A percentile compares a stretch with the other conserved stretches of the same genome.
Evolutionary conservation across 53 echinoderm and acorn worm species (phyloP).

Genomic region (Stichopus horrens): DNA sequence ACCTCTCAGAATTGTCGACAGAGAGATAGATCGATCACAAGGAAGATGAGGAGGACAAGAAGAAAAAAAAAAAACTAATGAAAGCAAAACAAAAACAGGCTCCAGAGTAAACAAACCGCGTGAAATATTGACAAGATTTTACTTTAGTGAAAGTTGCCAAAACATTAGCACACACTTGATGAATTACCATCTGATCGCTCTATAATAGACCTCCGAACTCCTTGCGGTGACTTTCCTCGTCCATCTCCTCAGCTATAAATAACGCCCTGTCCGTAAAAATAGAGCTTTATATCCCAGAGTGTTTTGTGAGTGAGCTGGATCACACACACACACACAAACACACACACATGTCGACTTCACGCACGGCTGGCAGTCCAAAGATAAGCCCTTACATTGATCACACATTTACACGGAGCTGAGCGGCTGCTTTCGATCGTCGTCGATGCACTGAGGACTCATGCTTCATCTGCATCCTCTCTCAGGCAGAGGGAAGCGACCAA

Average conservation of each 20-base stretch:
- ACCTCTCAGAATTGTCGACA: background rate
- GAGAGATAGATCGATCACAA: background rate
- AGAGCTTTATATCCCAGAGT: slow-evolving; percentile 15
- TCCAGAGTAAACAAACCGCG: background rate
- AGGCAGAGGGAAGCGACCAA: background rate
- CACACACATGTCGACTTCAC: slow-evolving; percentile 24
- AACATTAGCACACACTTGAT: background rate
- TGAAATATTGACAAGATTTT: background rate
- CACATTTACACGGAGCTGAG: background rate
- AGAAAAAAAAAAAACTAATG: background rate
- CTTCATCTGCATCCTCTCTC: background rate
- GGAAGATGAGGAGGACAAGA: background rate
- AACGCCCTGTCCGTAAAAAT: background rate
- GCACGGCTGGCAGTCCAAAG: background rate
- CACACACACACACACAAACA: background rate
- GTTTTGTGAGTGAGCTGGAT: background rate
- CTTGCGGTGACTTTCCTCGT: background rate
- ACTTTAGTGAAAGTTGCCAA: background rate
- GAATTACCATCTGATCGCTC: background rate
- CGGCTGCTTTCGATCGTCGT: background rate
- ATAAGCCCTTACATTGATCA: background rate
- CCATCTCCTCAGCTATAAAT: background rate
- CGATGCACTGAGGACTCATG: background rate
- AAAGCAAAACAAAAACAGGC: background rate
- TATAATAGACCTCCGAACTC: background rate